Conservation (phyloP, 2,797 vertebrate species). For the Lagorchestes hirsutus region DNA sequence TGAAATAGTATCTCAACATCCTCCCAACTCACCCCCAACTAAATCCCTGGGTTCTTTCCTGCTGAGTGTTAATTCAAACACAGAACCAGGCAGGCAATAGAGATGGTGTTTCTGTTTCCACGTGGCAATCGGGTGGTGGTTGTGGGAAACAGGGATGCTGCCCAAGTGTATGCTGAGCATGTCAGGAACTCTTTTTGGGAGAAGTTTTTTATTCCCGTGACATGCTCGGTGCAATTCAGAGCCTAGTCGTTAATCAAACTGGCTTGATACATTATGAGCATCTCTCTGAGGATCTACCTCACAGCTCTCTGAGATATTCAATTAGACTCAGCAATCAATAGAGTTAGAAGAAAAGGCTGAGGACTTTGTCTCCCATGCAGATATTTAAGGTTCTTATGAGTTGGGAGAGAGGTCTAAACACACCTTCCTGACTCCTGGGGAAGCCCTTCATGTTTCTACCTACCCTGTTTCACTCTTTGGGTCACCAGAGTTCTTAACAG, state of each 20-base stretch:
- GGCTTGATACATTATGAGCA: not conserved
- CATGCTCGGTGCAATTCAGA: not conserved
- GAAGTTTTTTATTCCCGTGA: not conserved
- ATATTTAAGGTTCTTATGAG: not conserved
- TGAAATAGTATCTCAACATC: not conserved
- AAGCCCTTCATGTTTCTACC: not conserved
- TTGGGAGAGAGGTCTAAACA: not conserved
- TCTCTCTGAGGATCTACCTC: not conserved
- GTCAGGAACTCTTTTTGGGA: not conserved
- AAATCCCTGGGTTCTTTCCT: not conserved
- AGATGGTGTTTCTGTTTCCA: not conserved
- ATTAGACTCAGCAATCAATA: not conserved
- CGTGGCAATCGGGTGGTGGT: not conserved
- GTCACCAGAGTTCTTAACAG: not conserved
- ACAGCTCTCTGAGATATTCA: not conserved
- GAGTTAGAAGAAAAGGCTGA: not conserved
- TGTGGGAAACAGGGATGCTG: not conserved
- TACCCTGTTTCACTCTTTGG: not conserved
- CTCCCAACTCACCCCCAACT: too few species aligned
- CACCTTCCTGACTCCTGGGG: not conserved
- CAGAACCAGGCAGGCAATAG: not conserved
- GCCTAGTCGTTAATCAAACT: not conserved
- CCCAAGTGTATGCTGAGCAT: not conserved
- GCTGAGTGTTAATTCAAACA: not conserved
- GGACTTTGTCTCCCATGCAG: not conserved